Evolutionary conservation across 1,140 invertebrate species (phyloP).

Genomic region (Anagrus nilaparvatae): DNA sequence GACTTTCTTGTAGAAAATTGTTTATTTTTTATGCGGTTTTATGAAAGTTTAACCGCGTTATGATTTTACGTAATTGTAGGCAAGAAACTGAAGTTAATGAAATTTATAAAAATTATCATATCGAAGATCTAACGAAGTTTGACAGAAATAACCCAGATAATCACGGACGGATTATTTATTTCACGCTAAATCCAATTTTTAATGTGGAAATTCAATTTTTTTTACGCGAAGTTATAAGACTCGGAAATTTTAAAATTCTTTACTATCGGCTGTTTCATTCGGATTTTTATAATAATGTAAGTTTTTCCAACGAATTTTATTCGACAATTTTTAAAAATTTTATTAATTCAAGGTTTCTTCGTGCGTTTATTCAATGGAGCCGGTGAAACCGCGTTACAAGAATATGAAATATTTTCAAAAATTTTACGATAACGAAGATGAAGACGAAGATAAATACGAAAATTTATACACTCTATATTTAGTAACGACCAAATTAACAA

Average conservation of each 20-base stretch:
- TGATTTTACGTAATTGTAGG: too few species aligned
- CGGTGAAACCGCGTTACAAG: slow-evolving; percentile 27
- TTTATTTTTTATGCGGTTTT: too few species aligned
- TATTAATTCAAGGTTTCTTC: too few species aligned
- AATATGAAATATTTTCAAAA: slow-evolving; percentile 24
- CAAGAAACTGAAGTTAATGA: too few species aligned
- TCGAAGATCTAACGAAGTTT: slow-evolving; percentile 44
- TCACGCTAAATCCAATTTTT: slow-evolving; percentile 48
- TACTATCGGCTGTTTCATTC: slow-evolving; percentile 41
- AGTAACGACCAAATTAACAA: slow-evolving; percentile 37
- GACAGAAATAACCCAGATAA: slow-evolving; percentile 34
- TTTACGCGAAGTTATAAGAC: slow-evolving; percentile 47
- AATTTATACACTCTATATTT: slow-evolving; percentile 38
- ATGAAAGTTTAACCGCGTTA: too few species aligned
- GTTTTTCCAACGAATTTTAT: slow-evolving; percentile 27
- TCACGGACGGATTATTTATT: slow-evolving; percentile 44
- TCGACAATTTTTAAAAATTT: too few species aligned
- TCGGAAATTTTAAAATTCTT: slow-evolving; percentile 33
- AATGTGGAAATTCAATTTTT: slow-evolving; percentile 46
- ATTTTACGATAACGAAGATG: slow-evolving; percentile 10
- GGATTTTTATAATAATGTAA: slow-evolving; percentile 32
- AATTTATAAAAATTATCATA: too few species aligned
- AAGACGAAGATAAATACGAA: neutral
- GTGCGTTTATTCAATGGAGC: slow-evolving; percentile 30
- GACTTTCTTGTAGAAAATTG: too few species aligned